A percentile compares a stretch with the other conserved stretches of the same genome.
Conservation (phyloP, 30 jellyfish, hydroid and myxozoan genomes). For the Aurelia aurita region DNA sequence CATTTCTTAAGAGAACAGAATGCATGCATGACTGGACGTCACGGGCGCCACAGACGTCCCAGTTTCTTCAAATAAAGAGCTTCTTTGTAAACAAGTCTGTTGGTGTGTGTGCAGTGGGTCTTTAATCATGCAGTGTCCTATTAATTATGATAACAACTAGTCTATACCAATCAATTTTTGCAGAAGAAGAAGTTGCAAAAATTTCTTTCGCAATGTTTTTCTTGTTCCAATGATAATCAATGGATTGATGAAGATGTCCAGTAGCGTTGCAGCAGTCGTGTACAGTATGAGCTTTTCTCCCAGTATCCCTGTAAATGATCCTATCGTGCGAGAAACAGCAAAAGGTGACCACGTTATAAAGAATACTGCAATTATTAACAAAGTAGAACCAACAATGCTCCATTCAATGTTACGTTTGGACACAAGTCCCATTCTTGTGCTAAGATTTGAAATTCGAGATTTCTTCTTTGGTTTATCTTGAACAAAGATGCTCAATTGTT, state of each 20-base stretch:
- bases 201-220: conserved; percentile 17
- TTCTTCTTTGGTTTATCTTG: too few relatives aligned
- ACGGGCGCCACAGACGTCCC: too few relatives aligned
- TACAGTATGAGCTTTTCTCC: conserved; percentile 13
- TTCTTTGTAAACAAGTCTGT: too few relatives aligned
- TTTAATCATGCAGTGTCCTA: too few relatives aligned
- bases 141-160: too few relatives aligned
- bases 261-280: conserved; percentile 35
- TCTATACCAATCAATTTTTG: background rate
- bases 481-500: too few relatives aligned
- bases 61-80: too few relatives aligned
- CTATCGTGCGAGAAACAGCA: conserved; percentile 17
- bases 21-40: too few relatives aligned
- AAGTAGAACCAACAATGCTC: conserved; percentile 39
- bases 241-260: conserved; percentile 56
- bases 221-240: conserved; percentile 48
- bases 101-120: too few relatives aligned
- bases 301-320: conserved; percentile 8
- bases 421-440: too few relatives aligned
- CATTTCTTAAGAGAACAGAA: too few relatives aligned
- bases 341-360: conserved; percentile 58
- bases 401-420: background rate
- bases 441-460: too few relatives aligned
- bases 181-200: background rate
- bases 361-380: conserved; percentile 28